Evolutionary conservation across 1,140 invertebrate species (phyloP).

Genomic region (Phortica variegata): DNA sequence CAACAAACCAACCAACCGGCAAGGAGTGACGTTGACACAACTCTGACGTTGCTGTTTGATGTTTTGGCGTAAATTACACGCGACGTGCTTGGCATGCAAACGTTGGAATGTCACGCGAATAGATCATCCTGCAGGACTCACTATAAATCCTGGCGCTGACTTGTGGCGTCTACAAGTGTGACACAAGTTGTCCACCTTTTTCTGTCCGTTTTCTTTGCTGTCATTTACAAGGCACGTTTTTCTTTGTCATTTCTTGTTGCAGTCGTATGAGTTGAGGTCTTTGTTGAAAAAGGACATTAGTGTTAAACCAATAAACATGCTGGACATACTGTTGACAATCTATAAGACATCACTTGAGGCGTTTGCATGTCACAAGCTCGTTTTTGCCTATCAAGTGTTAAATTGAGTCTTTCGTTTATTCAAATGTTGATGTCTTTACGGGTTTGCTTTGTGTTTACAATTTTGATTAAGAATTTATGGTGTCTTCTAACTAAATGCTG

Average conservation of each 20-base stretch:
- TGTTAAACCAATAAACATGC: slow-evolving; percentile 24
- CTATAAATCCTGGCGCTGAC: slow-evolving; percentile 14
- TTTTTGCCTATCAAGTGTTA: too few relatives aligned
- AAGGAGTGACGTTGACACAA: too few relatives aligned
- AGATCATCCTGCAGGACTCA: too few relatives aligned
- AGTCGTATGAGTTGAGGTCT: too few relatives aligned
- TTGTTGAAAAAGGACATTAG: slow-evolving; percentile 26
- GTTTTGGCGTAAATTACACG: slow-evolving; percentile 29
- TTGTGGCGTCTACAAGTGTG: slow-evolving; percentile 22
- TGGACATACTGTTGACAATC: background rate
- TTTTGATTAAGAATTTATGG: too few relatives aligned
- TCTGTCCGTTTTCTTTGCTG: slow-evolving; percentile 36
- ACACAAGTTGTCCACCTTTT: slow-evolving; percentile 40
- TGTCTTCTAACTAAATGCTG: too few relatives aligned
- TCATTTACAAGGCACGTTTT: slow-evolving; percentile 15
- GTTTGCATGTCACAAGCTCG: background rate
- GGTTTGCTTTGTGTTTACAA: background rate
- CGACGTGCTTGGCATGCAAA: slow-evolving; percentile 44
- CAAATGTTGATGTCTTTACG: too few relatives aligned
- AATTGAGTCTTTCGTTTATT: too few relatives aligned
- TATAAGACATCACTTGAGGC: background rate
- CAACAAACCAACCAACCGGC: slow-evolving; percentile 25
- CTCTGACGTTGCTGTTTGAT: slow-evolving; percentile 14
- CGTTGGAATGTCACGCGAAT: slow-evolving; percentile 12
- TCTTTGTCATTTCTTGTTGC: slow-evolving; percentile 13